Percentiles rank a stretch among this genome's conserved stretches.
Conservation (phyloP, 2,113 vertebrate species). For the Pachyramphus minor region DNA sequence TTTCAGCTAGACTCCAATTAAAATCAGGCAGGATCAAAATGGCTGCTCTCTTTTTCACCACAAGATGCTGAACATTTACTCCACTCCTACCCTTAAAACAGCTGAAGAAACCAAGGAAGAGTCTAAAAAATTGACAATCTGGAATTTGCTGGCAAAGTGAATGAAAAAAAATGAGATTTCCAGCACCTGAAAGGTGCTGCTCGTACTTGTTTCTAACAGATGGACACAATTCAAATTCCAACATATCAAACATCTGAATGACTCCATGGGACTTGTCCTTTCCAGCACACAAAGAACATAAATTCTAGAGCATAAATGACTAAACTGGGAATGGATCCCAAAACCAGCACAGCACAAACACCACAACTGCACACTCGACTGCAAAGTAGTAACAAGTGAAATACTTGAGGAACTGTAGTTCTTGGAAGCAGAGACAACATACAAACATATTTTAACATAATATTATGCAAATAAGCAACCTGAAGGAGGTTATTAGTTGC, state of each 20-base stretch:
- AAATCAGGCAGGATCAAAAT: background rate
- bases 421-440: background rate
- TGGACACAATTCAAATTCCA: background rate
- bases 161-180: background rate
- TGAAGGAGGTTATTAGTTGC: background rate
- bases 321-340: background rate
- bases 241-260: background rate
- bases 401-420: background rate
- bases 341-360: background rate
- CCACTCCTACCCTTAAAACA: background rate
- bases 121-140: background rate
- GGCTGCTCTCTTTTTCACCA: background rate
- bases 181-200: background rate
- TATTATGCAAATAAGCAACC: background rate
- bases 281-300: rapidly evolving
- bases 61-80: background rate
- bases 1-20: background rate
- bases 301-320: background rate
- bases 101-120: background rate
- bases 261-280: background rate
- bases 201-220: background rate
- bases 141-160: background rate
- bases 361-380: background rate
- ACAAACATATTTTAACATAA: background rate
- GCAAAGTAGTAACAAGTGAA: background rate